These are phyloP conservation scores for Apamea epomidion DNA, from an alignment of 2,888 invertebrate genomes.

Conservation along the genomic window DNA sequence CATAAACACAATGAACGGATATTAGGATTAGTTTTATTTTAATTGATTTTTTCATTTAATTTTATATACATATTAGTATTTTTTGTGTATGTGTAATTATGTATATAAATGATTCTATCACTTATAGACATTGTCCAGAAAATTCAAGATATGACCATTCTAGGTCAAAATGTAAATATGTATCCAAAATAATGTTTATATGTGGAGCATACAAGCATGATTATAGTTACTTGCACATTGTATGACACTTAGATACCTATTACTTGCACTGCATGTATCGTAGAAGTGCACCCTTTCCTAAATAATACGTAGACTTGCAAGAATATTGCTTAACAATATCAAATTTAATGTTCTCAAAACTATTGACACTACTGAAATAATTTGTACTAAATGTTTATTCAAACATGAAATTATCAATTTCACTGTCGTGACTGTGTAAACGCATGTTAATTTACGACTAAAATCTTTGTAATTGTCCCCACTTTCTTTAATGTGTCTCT, in stretches of 20 bases:
- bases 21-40: conserved; percentile 19
- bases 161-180: conserved; percentile 33
- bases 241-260: conserved; percentile 75
- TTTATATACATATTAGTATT: conserved; percentile 21
- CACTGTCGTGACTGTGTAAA: conserved; percentile 48
- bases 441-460: conserved; percentile 52
- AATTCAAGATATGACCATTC: conserved; percentile 2
- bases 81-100: conserved; percentile 50
- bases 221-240: conserved; percentile 76
- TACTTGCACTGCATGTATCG: conserved; percentile 82
- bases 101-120: conserved; percentile 50
- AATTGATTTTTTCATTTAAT: conserved; percentile 25
- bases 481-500: conserved; percentile 3
- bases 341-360: conserved; percentile 54
- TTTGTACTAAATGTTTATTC: conserved; percentile 75
- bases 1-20: not conserved
- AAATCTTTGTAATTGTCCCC: conserved; percentile 8
- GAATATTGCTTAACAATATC: conserved; percentile 59
- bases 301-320: conserved; percentile 64
- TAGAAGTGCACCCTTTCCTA: conserved; percentile 73
- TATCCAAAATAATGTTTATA: conserved; percentile 56
- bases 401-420: conserved; percentile 83
- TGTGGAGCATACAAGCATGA: conserved; percentile 70
- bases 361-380: conserved; percentile 62
- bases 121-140: conserved; percentile 43